Evolutionary conservation across 2,797 vertebrate genomes (phyloP).

Genomic region (Cyclopterus lumpus): DNA sequence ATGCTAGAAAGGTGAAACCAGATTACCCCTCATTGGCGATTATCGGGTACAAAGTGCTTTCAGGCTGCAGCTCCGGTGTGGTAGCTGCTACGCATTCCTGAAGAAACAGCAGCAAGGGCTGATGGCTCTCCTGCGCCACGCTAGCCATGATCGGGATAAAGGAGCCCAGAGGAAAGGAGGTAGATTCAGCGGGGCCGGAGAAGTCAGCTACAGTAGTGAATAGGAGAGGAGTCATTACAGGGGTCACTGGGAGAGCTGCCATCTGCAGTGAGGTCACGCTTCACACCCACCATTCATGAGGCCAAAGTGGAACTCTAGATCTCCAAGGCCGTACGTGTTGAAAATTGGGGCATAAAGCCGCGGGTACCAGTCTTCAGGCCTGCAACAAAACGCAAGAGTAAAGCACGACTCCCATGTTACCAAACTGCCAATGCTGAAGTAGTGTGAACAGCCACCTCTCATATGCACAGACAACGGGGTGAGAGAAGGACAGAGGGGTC

Average conservation of each 20-base stretch:
- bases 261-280: neutral
- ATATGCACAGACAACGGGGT: constrained; percentile 72
- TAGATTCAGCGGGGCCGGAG: constrained; percentile 52
- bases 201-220: constrained; percentile 77
- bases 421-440: accelerated
- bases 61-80: constrained; percentile 21
- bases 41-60: constrained; percentile 69
- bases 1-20: too few species aligned
- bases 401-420: neutral
- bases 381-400: constrained; percentile 18
- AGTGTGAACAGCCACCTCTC: constrained; percentile 57
- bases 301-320: constrained; percentile 70
- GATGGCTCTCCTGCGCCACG: constrained; percentile 71
- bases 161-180: constrained; percentile 75
- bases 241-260: too few species aligned
- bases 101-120: constrained; percentile 81
- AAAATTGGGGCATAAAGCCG: constrained; percentile 67
- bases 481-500: constrained; percentile 26
- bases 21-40: constrained; percentile 85
- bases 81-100: constrained; percentile 83
- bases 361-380: constrained; percentile 74
- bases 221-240: too few species aligned
- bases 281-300: constrained; percentile 77
- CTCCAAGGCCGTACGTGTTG: constrained; percentile 60
- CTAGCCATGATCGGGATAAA: constrained; percentile 81